Evolutionary conservation across 92 coral and sea anemone genomes (phyloP), one percentile per base, ranked within the genome.

Genomic region (Siderastrea siderea): DNA sequence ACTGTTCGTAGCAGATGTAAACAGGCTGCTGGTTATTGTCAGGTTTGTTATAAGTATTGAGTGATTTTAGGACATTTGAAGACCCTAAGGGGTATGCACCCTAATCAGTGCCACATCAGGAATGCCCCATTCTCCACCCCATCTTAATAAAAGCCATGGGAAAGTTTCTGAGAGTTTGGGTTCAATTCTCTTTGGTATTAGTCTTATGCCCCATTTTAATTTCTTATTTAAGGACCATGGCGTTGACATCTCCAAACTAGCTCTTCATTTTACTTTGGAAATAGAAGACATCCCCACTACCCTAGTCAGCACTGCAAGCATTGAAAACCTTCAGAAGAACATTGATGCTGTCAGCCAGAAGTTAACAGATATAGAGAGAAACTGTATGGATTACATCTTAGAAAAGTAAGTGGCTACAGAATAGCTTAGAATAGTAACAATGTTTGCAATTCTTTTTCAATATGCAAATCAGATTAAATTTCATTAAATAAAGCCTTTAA

Each of bases 191-290:
- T 44, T 15, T 4, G 1, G 16, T 17, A 46, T 4, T 52, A 5
- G 26, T 16, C 43, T 3, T 68, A 49, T 11, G 63, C 1, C 8
- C 53, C 57, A 46, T 67, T 77, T 11, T 53, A n/a, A 4, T 78
- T 54, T 7, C 15, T 75, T 45, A 26, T 78, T 68, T 6, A 79
- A 97, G 99, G 90, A 82, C 68, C 87, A 97, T 58, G 90, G 87
- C 78, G 95, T 94, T n/a, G 99, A 97, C 61, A 94, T 97, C 68
- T 97, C 98, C 50, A 97, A 96, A 90, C 89, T 97, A 26, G 98
- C 99, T 3, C 92, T 97, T 93, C 93, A 95, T 81, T 97, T 97
- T 83, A 92, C 99, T 2, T 80, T 97, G 75, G 85, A 57, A 45
- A 67, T 90, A 69, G 94, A 94, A 82, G 93, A 94, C 6, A 86